Percentiles rank a stretch among this genome's conserved stretches.
phyloP scores from a whole-genome alignment of 2,113 vertebrate genomes.

The Campylomormyrus tamandua region DNA sequence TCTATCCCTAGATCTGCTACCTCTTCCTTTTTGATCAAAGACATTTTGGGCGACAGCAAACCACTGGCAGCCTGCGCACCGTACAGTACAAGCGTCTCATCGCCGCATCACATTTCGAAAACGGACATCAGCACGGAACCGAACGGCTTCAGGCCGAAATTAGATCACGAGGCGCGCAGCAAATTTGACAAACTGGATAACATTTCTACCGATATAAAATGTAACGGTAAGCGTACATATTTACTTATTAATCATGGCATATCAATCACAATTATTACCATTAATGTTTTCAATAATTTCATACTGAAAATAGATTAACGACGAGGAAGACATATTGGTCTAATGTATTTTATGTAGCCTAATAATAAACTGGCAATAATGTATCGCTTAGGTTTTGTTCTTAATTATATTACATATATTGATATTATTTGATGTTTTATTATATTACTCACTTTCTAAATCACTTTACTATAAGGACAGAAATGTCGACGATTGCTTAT shows the following conservation, averaged over 20 bases:
- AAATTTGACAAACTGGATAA: conserved; percentile 90
- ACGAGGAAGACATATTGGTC: not conserved
- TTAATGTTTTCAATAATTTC: conserved; percentile 14
- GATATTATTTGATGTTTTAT: not conserved
- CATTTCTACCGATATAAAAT: conserved; percentile 80
- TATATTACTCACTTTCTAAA: conserved; percentile 44
- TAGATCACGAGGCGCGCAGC: conserved; percentile 80
- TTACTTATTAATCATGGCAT: not conserved
- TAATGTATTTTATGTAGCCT: not conserved
- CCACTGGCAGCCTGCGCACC: conserved; percentile 93
- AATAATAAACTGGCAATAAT: not conserved
- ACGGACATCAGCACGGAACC: conserved; percentile 70
- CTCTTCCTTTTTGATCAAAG: conserved; percentile 96
- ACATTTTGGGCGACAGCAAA: conserved; percentile 98
- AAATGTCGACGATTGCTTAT: conserved; percentile 32
- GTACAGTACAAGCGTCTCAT: conserved; percentile 91
- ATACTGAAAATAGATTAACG: conserved; percentile 13
- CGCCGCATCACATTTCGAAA: conserved; percentile 86
- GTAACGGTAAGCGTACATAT: conserved; percentile 74
- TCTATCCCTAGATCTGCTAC: conserved; percentile 87
- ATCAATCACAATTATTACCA: not conserved
- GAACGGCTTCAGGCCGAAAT: conserved; percentile 88
- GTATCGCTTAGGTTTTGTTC: conserved; percentile 38
- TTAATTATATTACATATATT: not conserved
- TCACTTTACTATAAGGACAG: not conserved